Base-by-base conservation (phyloP, 2,113 vertebrate species). In the Hippocampus mohnikei region DNA sequence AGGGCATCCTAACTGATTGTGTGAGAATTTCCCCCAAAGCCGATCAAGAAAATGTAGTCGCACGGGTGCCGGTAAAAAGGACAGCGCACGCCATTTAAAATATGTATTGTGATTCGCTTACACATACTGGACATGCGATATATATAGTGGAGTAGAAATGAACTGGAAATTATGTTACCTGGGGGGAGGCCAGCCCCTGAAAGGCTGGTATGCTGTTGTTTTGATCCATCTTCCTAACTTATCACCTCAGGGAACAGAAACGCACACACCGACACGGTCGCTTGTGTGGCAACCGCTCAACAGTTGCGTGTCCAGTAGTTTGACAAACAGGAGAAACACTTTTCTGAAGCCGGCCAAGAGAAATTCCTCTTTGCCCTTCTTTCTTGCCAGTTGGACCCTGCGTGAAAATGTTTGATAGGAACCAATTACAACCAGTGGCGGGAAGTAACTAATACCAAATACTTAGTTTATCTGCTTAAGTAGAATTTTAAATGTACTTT, bases 121-220 rank as follows among this genome's bases (percentile, higher is more conserved):
- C 5, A 44, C 42, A 3, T 12, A 44, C 2, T 44, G 42, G 2
- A 12, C 10, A 44, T 44, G 12, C 0, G 42, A 44, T 11, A 44
- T 2, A 13, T 2, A 44, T 3, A 13, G 12, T 2, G 2, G 2
- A 2, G 13, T 44, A 12, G 3, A 12, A 44, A 12, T 44, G 12
- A 12, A 18, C 16, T 50, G 16, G 16, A 50, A 50, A 18, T 20
- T 16, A 44, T 42, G 6, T 80, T 91, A 98, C 97, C 95, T 94
- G 96, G 67, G 97, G 96, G 40, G 97, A 99, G n/a, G 96, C 93
- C 90, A 98, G 85, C 29, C 95, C 96, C 92, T 96, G 97, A 72
- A 96, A 99, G 10, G 95, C 84, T 4, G 95, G 94, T 76, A 97
- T 85, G 84, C 96, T 98, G 92, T 94, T 99, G 91, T 97, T 99